phyloP scores from a whole-genome alignment of 1,140 invertebrate genomes.

The Spodoptera frugiperda region DNA sequence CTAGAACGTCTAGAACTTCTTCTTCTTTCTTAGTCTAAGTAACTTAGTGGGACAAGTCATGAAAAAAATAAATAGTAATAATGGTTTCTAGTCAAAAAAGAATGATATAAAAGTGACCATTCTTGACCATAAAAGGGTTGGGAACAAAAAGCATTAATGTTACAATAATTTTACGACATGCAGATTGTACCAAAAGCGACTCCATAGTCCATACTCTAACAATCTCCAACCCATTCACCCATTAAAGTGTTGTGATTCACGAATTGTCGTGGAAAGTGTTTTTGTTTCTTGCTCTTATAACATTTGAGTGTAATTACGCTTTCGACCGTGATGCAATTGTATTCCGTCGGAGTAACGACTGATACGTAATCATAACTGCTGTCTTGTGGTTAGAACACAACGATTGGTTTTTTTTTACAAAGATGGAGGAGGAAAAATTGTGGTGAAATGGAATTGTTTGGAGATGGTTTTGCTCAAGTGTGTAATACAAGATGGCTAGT shows the following conservation, averaged over 20 bases:
- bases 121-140: too few species aligned
- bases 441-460: too few species aligned
- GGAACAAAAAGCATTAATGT: too few species aligned
- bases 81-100: too few species aligned
- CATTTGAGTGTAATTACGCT: slow-evolving; percentile 69
- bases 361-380: slow-evolving; percentile 58
- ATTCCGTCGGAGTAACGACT: slow-evolving; percentile 63
- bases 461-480: too few species aligned
- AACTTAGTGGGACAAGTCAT: too few species aligned
- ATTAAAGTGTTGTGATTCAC: slow-evolving; percentile 46
- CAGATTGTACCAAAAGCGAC: not conserved
- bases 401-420: not conserved
- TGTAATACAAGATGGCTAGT: too few species aligned
- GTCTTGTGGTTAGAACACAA: slow-evolving; percentile 24
- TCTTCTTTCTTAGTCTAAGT: too few species aligned
- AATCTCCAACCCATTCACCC: slow-evolving; percentile 51
- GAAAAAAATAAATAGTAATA: too few species aligned
- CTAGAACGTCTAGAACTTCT: too few species aligned
- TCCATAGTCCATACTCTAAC: slow-evolving; percentile 7
- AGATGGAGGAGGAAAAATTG: not conserved
- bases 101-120: too few species aligned
- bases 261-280: slow-evolving; percentile 70
- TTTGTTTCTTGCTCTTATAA: slow-evolving; percentile 68
- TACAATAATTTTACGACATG: too few species aligned
- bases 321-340: slow-evolving; percentile 77